phyloP scores from a whole-genome alignment of 1,140 invertebrate species.

The Drosophila ironensis region DNA sequence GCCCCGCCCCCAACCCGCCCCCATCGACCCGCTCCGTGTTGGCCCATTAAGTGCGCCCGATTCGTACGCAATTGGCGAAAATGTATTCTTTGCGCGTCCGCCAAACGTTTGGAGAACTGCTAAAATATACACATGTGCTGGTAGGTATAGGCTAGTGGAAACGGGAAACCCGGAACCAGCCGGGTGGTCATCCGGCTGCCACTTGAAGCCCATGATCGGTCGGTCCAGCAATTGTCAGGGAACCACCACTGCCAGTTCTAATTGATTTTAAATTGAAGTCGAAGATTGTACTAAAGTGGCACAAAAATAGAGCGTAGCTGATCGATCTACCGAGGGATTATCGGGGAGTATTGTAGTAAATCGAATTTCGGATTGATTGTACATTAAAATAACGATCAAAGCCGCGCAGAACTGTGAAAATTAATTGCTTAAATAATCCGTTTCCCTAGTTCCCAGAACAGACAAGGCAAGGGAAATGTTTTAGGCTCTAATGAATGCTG shows the following conservation, averaged over 20 bases:
- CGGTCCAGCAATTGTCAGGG: neutral
- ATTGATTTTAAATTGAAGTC: neutral
- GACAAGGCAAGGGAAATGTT: too few species aligned
- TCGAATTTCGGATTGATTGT: too few species aligned
- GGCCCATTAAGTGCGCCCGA: conserved; percentile 49
- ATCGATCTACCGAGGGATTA: neutral
- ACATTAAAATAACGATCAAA: too few species aligned
- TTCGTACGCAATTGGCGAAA: conserved; percentile 50
- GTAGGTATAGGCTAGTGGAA: too few species aligned
- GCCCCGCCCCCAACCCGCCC: neutral
- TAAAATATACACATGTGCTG: too few species aligned
- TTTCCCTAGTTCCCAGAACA: too few species aligned
- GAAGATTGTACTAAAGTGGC: neutral
- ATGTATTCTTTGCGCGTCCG: conserved; percentile 50
- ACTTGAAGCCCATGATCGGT: neutral
- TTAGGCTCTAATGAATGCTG: too few species aligned
- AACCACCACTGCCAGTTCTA: neutral
- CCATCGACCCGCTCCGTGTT: neutral
- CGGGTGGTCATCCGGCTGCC: neutral
- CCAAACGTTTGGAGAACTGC: conserved; percentile 3
- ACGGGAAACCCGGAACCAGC: neutral
- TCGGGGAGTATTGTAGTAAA: neutral
- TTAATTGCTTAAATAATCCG: too few species aligned
- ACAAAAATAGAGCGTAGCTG: neutral
- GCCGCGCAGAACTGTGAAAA: too few species aligned